Conservation (phyloP, 2,797 vertebrate genomes). For the Sarcoramphus papa region DNA sequence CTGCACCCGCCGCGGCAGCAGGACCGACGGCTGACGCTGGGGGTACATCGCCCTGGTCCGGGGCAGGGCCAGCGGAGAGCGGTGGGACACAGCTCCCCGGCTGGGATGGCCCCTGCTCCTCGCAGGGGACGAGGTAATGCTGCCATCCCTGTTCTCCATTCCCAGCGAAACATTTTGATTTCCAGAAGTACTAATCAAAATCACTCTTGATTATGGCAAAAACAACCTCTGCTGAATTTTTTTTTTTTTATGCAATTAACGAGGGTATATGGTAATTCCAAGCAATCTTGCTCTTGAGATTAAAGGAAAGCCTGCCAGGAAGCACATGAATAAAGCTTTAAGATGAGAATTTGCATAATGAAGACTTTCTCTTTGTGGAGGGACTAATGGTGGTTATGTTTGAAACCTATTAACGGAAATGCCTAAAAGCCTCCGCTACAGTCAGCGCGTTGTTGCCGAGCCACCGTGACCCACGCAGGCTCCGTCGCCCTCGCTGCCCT, state of each 20-base stretch:
- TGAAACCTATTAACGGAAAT: constrained; percentile 24
- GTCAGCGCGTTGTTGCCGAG: background rate
- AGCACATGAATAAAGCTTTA: constrained; percentile 75
- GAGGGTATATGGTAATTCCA: constrained; percentile 76
- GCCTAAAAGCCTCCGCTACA: background rate
- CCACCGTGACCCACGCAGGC: background rate
- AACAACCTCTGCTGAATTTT: constrained; percentile 70
- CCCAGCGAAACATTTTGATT: constrained; percentile 61
- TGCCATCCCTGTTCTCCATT: background rate
- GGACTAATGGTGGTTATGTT: constrained; percentile 27
- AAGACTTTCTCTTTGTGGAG: constrained; percentile 61
- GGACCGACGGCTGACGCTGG: accelerated
- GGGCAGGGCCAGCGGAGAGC: background rate
- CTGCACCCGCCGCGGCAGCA: background rate
- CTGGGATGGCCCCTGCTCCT: background rate
- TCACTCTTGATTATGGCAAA: constrained; percentile 75
- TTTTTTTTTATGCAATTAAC: constrained; percentile 73
- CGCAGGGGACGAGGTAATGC: background rate
- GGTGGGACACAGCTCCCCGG: background rate
- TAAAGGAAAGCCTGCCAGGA: constrained; percentile 77
- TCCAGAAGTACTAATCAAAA: constrained; percentile 76
- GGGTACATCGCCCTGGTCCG: background rate
- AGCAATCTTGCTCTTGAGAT: constrained; percentile 78
- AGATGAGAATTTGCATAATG: constrained; percentile 79
- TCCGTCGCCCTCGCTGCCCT: accelerated